Base-by-base conservation (phyloP, 2,113 vertebrate genomes). In the Mustelus asterias region DNA sequence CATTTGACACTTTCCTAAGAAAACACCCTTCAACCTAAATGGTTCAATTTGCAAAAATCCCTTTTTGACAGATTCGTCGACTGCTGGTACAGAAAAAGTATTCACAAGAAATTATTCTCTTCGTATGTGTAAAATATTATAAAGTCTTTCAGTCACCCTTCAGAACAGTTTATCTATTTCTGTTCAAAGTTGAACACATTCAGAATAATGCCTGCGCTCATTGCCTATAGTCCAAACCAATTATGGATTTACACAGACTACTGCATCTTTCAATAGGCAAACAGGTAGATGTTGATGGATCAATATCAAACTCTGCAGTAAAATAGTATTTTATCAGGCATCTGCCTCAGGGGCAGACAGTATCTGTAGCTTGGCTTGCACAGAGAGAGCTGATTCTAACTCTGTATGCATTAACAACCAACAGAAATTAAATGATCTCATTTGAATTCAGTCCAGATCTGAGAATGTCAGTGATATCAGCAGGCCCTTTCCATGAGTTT, bases 221-320 rank as follows among this genome's bases (percentile, higher is more conserved):
- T 72, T 72, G 29, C 24, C 26, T 33, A 33, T 54, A 37, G 29
- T 37, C 41, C 69, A 72, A 95, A 76, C 26, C 5, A 95, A 72
- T 72, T 72, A 3, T 93, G 89, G 18, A 20, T 93, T 33, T 95
- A 7, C 67, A 33, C 11, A 72, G 41, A 37, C 20, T 33, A 54
- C 94, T 95, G 67, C 44, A 54, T 95, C 14, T 67, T 67, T 95
- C 48, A 69, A 95, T 76, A 72, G 67, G 44, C 41, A 48, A 72
- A 76, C 20, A 72, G 48, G 8, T 70, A 69, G 93, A 70, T 94
- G 69, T 37, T 48, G 26, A 70, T 67, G 70, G 65, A 70, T 94
- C 92, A 70, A 95, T 76, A 95, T 95, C 94, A 72, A 95, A 72
- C 67, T 26, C 41, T 41, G 33, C 67, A 76, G 65, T 24, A 94